A percentile compares a stretch with the other conserved stretches of the same genome.
phyloP scores from a whole-genome alignment of 1,140 invertebrate species.

The Sycobia sp. region DNA sequence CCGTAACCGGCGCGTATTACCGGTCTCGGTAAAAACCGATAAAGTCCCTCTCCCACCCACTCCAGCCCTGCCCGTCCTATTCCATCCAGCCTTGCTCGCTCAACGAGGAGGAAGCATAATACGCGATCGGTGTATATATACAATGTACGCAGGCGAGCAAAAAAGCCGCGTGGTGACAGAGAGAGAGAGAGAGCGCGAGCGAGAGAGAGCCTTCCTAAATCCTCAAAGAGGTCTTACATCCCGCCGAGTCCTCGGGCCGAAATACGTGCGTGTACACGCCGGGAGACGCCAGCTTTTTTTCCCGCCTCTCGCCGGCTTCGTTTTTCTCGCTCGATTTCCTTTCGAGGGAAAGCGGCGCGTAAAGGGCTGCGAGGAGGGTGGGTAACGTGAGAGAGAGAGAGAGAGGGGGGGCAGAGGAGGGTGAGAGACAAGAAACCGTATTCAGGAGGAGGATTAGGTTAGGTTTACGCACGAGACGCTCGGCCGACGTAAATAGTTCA shows the following conservation, averaged over 20 bases:
- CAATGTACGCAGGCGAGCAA: not conserved
- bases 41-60: too few relatives aligned
- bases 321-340: slow-evolving; percentile 30
- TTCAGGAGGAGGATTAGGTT: slow-evolving; percentile 25
- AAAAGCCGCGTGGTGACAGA: not conserved
- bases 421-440: too few relatives aligned
- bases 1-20: not conserved
- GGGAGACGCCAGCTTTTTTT: too few relatives aligned
- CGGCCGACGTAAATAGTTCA: slow-evolving; percentile 49
- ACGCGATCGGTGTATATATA: not conserved
- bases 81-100: too few relatives aligned
- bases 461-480: slow-evolving; percentile 24
- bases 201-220: slow-evolving; percentile 1
- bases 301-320: slow-evolving; percentile 3
- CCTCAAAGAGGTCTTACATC: slow-evolving; percentile 21
- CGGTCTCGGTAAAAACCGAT: slow-evolving; percentile 20
- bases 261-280: not conserved
- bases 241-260: slow-evolving; percentile 4
- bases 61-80: too few relatives aligned
- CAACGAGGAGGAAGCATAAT: not conserved
- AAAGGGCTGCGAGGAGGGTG: too few relatives aligned
- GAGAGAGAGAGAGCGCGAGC: too few relatives aligned
- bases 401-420: too few relatives aligned
- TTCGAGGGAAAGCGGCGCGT: not conserved
- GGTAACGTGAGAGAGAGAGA: too few relatives aligned